Conservation (phyloP, 1,140 invertebrate genomes). For the Chrysoperla carnea region DNA sequence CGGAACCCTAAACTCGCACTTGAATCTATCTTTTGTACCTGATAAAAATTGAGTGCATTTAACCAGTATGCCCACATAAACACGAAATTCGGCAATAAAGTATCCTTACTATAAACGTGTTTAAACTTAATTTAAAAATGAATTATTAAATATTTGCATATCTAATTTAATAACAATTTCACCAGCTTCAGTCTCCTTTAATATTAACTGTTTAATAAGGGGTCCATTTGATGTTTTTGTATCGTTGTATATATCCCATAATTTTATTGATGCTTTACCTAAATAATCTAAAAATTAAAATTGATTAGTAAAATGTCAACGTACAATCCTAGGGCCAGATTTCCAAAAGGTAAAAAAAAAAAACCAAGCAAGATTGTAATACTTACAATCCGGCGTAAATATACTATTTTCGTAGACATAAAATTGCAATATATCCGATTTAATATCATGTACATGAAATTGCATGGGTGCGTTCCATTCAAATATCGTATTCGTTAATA, state of each 20-base stretch:
- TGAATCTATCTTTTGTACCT: too few relatives aligned
- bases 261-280: slow-evolving; percentile 53
- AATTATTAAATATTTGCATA: slow-evolving; percentile 42
- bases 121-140: too few relatives aligned
- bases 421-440: slow-evolving; percentile 57
- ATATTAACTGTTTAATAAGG: slow-evolving; percentile 43
- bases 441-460: slow-evolving; percentile 55
- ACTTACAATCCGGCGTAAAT: slow-evolving; percentile 59
- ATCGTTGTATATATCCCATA: slow-evolving; percentile 46
- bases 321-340: too few relatives aligned
- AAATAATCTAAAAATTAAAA: slow-evolving; percentile 47
- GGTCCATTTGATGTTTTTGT: slow-evolving; percentile 43
- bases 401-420: slow-evolving; percentile 62
- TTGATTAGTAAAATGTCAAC: too few relatives aligned
- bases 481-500: slow-evolving; percentile 27
- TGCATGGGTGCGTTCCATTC: slow-evolving; percentile 75
- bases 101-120: too few relatives aligned
- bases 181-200: slow-evolving; percentile 55
- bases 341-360: too few relatives aligned
- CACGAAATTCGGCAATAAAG: too few relatives aligned
- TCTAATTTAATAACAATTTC: slow-evolving; percentile 57
- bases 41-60: too few relatives aligned
- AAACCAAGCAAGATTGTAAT: too few relatives aligned
- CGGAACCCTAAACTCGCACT: too few relatives aligned
- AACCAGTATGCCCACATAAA: too few relatives aligned